Evolutionary conservation across 1,140 invertebrate species (phyloP), one percentile per base, ranked within the genome.

Genomic region (Leptinotarsa undecemlineata): DNA sequence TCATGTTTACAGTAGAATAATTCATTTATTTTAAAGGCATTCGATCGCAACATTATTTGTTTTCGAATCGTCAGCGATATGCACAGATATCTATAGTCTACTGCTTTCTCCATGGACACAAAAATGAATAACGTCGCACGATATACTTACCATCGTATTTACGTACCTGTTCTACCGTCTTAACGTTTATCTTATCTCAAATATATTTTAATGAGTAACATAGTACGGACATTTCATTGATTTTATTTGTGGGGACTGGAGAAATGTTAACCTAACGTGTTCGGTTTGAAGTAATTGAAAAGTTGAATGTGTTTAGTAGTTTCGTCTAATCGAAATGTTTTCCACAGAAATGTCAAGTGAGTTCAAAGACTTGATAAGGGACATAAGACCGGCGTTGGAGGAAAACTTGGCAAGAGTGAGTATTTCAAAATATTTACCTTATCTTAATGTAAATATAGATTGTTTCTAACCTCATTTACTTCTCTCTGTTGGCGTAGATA

Each of bases 381-480:
- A 78, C 21, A 74, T 80, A 13, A 77, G 75, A n/a, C 79, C 81
- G n/a, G 70, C 71, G 47, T 79, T 82, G 68, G 76, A 82, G 48
- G 81, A 81, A 64, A 81, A 81, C 77, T 73, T 82, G 48, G 77
- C 72, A 23, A 71, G 78, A 68, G 81, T 82, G 74, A 82, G 79
- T 80, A 68, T n/a, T 26, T 68, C 51, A 51, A 17, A 15, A 17
- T 57, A 57, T 57, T 57, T 57, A 57, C 17, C 17, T 17, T 42
- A 47, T 72, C 48, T 71, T 69, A 48, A 48, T 48, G 17, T 6
- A 60, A 74, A 57, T 42, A 42, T 42, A 42, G 33, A 42, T 42
- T 42, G 33, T 42, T 42, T 42, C 8, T 42, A 42, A 42, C 33
- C 33, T 42, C 33, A 42, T 0, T 42, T 42, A 42, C 33, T 11